phyloP scores from a whole-genome alignment of 2,113 vertebrate genomes.

The Elaphurus davidianus region DNA sequence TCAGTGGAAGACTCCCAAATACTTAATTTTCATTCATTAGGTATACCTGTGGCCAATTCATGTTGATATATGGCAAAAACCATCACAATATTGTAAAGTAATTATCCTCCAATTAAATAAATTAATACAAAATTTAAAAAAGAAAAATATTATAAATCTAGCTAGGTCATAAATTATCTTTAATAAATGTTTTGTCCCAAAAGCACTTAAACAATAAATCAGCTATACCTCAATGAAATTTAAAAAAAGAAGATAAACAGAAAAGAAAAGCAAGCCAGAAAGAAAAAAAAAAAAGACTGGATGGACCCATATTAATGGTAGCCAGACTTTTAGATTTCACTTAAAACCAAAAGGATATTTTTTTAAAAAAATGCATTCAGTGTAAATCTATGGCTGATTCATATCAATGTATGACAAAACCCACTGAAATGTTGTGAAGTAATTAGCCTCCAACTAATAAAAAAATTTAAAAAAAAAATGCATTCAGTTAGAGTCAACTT shows the following conservation, averaged over 20 bases:
- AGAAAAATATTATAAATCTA: not conserved
- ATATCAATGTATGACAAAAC: too few species aligned
- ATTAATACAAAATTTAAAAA: not conserved
- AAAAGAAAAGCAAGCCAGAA: not conserved
- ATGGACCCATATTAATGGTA: not conserved
- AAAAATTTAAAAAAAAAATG: not conserved
- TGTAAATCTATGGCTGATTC: too few species aligned
- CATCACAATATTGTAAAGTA: not conserved
- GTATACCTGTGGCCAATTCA: not conserved
- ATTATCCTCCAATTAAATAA: not conserved
- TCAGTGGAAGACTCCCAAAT: not conserved
- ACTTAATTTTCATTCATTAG: not conserved
- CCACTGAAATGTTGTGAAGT: too few species aligned
- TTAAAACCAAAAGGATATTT: not conserved
- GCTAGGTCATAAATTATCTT: not conserved
- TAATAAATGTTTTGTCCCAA: not conserved
- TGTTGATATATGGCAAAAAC: not conserved
- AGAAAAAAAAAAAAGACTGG: not conserved
- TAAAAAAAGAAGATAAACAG: not conserved
- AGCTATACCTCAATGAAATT: not conserved
- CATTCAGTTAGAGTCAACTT: not conserved
- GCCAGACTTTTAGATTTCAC: not conserved
- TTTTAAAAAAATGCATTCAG: not conserved
- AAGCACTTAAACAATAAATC: not conserved
- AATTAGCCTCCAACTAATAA: too few species aligned